Evolutionary conservation across 1,140 invertebrate species (phyloP), one percentile per base, ranked within the genome.

Genomic region (Antheraea pernyi): DNA sequence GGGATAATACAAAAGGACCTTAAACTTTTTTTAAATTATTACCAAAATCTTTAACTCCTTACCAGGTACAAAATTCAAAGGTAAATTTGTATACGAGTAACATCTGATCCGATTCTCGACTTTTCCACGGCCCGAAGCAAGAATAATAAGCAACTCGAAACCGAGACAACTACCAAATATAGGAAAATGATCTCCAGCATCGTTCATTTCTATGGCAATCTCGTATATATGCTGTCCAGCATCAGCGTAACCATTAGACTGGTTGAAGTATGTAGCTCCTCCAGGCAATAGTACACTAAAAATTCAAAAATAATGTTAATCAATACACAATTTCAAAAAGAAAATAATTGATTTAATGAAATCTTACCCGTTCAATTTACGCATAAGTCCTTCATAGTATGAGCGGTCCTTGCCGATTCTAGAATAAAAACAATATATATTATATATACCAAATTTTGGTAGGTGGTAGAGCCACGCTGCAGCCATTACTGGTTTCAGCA

Each of bases 151-250:
- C 18, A 98, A 84, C 84, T 99, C 96, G 88, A 98, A 98, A 42
- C 98, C 98, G 7, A 98, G 92, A 84, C 98, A 99, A 8, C 96
- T 98, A 3, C 97, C 98, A 93, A 97, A 96, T 37, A 99, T 89
- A 0, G 98, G 98, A 83, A 98, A 98, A 80, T 95, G 96, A 70
- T 95, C 94, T 10, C 95, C 96, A 0, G 93, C 85, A 13, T 95
- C 84, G 80, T 98, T 98, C 16, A 95, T 86, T 74, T 94, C 77
- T 53, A 94, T 89, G 0, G 96, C 96, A 37, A 95, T 92, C 19
- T 95, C 93, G 68, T 93, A 94, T 69, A 98, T 94, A 66, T 94
- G 91, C 72, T 94, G 90, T 5, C 95, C 97, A 7, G 97, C 95
- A 66, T 95, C 95, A 0, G 94, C 95, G 83, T 97, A 98, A 7